phyloP scores from a whole-genome alignment of 2,113 vertebrate species.

The Butorides virescens region DNA sequence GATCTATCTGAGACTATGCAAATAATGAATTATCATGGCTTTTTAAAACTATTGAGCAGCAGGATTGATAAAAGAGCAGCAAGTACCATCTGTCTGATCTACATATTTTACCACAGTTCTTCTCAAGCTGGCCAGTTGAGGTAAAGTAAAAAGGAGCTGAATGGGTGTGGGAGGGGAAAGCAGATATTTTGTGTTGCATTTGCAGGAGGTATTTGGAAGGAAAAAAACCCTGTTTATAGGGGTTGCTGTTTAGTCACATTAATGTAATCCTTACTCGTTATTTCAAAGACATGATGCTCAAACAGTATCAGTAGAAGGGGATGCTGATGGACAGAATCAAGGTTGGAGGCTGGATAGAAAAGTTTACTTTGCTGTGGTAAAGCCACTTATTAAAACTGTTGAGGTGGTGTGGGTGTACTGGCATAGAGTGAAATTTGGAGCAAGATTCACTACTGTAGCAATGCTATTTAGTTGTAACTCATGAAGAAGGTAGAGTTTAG shows the following conservation, averaged over 20 bases:
- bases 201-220: neutral
- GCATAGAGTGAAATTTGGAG: neutral
- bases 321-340: neutral
- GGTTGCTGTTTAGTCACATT: neutral
- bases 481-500: neutral
- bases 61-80: slow-evolving; percentile 40
- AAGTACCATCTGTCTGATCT: slow-evolving; percentile 22
- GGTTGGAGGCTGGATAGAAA: neutral
- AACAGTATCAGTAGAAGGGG: neutral
- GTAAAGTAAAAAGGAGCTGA: neutral
- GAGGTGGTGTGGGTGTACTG: neutral
- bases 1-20: neutral
- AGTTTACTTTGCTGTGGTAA: neutral
- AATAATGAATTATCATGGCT: neutral
- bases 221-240: neutral
- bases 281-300: neutral
- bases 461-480: neutral
- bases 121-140: neutral
- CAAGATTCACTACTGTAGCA: neutral
- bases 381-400: neutral
- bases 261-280: neutral
- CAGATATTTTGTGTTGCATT: neutral
- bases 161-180: neutral
- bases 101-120: neutral
- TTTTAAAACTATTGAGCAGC: slow-evolving; percentile 16